Evolutionary conservation across 2,797 vertebrate species (phyloP).

Genomic region (Melanotaenia pygmaea): DNA sequence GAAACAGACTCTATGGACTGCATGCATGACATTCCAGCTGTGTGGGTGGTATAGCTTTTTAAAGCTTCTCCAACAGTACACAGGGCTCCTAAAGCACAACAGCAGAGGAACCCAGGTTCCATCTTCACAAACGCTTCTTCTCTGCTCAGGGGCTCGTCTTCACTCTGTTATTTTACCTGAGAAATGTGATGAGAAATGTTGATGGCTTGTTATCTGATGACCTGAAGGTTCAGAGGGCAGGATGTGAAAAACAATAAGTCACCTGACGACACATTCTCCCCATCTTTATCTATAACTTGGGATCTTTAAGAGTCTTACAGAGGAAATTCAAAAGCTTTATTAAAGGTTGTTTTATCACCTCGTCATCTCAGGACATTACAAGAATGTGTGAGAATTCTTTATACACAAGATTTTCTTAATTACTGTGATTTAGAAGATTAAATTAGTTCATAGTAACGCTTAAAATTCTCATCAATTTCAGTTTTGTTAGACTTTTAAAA

Average conservation of each 20-base stretch:
- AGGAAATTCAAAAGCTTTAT: not conserved
- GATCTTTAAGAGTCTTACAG: conserved; percentile 1
- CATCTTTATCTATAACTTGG: conserved; percentile 7
- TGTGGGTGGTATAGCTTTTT: conserved; percentile 89
- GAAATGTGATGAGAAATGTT: conserved; percentile 8
- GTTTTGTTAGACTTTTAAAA: not conserved
- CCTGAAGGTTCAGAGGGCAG: conserved; percentile 15
- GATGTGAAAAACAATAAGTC: conserved; percentile 32
- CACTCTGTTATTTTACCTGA: conserved; percentile 14
- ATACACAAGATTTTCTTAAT: not conserved
- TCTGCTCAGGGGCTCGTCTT: not conserved
- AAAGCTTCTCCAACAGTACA: conserved; percentile 85
- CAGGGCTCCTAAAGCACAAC: conserved; percentile 66
- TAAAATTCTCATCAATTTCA: not conserved
- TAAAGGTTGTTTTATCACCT: conserved; percentile 1
- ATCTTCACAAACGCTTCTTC: conserved; percentile 40
- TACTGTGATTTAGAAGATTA: not conserved
- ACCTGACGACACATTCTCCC: not conserved
- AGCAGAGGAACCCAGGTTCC: conserved; percentile 55
- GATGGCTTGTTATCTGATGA: conserved; percentile 16
- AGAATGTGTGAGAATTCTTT: not conserved
- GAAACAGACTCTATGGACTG: conserved; percentile 87
- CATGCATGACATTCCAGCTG: conserved; percentile 92
- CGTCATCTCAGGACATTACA: not conserved
- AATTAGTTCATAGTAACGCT: not conserved